These are phyloP conservation scores for Choloepus didactylus DNA, from an alignment of 2,797 vertebrate species.

Conservation along the genomic window DNA sequence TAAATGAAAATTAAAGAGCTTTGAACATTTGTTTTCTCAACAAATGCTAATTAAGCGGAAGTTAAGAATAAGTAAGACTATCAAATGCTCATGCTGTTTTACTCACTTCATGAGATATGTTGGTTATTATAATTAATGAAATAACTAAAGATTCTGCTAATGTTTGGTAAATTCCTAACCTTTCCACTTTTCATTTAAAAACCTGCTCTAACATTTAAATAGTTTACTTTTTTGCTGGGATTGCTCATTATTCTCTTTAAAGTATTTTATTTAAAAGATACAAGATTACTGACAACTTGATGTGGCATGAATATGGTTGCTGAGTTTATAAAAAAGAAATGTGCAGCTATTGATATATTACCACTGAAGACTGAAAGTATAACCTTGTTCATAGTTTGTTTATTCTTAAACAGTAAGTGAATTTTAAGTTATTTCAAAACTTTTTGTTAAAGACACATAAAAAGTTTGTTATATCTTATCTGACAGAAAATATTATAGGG, in stretches of 20 bases:
- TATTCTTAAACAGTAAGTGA: slow-evolving; percentile 72
- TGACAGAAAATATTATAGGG: slow-evolving; percentile 46
- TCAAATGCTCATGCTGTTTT: slow-evolving; percentile 59
- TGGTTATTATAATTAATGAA: slow-evolving; percentile 58
- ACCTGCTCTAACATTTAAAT: slow-evolving; percentile 40
- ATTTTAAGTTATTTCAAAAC: slow-evolving; percentile 77
- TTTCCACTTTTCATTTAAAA: slow-evolving; percentile 75
- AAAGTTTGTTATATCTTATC: slow-evolving; percentile 5
- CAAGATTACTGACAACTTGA: slow-evolving; percentile 32
- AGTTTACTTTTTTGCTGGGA: slow-evolving; percentile 62
- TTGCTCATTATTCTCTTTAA: slow-evolving; percentile 54
- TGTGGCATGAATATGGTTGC: not conserved
- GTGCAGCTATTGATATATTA: slow-evolving; percentile 54
- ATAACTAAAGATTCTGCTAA: slow-evolving; percentile 49
- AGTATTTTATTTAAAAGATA: slow-evolving; percentile 4
- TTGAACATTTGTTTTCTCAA: slow-evolving; percentile 65
- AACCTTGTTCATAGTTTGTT: slow-evolving; percentile 62
- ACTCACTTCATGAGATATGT: slow-evolving; percentile 73
- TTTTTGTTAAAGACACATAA: slow-evolving; percentile 69
- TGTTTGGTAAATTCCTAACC: slow-evolving; percentile 78
- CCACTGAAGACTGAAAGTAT: slow-evolving; percentile 38
- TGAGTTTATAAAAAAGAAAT: slow-evolving; percentile 65
- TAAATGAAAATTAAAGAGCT: slow-evolving; percentile 62
- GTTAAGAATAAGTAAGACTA: slow-evolving; percentile 56
- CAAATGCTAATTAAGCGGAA: slow-evolving; percentile 54